Base-by-base conservation (phyloP, 1,140 invertebrate genomes). In the Neodiprion lecontei region DNA sequence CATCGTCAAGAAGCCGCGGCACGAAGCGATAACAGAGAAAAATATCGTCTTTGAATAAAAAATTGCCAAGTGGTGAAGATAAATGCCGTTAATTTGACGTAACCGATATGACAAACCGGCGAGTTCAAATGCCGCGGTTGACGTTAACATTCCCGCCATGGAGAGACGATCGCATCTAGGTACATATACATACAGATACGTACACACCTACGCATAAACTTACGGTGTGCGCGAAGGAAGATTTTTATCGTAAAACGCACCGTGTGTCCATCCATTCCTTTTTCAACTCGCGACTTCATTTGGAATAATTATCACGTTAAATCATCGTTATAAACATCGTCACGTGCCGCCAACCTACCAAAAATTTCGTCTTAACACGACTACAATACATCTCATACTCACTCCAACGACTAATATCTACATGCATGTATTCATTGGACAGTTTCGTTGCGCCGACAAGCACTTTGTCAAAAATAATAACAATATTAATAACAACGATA, bases 11-110 rank as follows among this genome's bases (percentile, higher is more conserved):
- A 40, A 40, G 28, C 53, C 53, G 11, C 4, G 53, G n/a, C 9
- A 61, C 53, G 53, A 61, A 9, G 53, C 9, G 53, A 9, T 61
- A 12, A 17, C 3, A 17, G 53, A 9, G n/a, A 61, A 61, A 61
- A 61, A 61, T 17, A 17, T 61, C 11, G 11, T 9, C 53, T 12
- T 61, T 9, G 53, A 61, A 61, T 61, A 7, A 14, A 9, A 5
- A 61, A 61, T 61, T 61, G n/a, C 53, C 53, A 17, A 61, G 53
- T 61, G 53, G 53, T 61, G 2, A 61, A 61, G 53, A 61, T 61
- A 61, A 61, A 61, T 61, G 53, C 9, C 53, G 53, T 61, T 61
- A 61, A 61, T 61, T 61, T 12, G 53, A 61, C 53, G 53, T 61
- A 61, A 61, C 4, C 9, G 53, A 61, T 40, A 40, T 61, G 53